Conservation (phyloP, 2,888 invertebrate genomes). For the Apamea crenata region DNA sequence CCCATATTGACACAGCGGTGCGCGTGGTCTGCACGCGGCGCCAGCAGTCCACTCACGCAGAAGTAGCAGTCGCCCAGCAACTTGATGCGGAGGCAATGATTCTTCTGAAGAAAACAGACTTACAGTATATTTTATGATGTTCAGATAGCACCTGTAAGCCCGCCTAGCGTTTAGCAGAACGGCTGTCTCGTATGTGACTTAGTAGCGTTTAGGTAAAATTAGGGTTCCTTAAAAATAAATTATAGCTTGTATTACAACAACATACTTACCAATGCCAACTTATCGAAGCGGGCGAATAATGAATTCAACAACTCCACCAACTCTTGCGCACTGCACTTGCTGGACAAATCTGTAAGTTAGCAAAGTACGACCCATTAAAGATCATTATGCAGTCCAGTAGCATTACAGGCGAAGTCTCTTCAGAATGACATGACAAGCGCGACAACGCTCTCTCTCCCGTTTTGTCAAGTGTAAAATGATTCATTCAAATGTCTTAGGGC, state of each 20-base stretch:
- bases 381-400: not conserved
- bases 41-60: conserved; percentile 95
- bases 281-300: conserved; percentile 97
- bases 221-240: not conserved
- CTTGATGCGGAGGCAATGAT: conserved; percentile 97
- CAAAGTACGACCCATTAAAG: not conserved
- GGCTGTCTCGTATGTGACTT: not conserved
- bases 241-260: not conserved
- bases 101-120: conserved; percentile 91
- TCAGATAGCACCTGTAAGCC: not conserved
- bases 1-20: conserved; percentile 98
- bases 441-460: too few relatives aligned
- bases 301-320: conserved; percentile 97
- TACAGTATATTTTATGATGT: not conserved
- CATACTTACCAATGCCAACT: conserved; percentile 93
- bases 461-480: too few relatives aligned
- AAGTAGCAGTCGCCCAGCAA: conserved; percentile 97
- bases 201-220: not conserved
- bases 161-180: not conserved
- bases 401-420: too few relatives aligned
- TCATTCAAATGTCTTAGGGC: too few relatives aligned
- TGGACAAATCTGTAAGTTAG: conserved; percentile 93
- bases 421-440: too few relatives aligned
- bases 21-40: conserved; percentile 94
- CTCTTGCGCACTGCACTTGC: conserved; percentile 96